These are phyloP conservation scores for Cryptomyrus ogoouensis DNA, from an alignment of 2,113 vertebrate genomes.

Conservation along the genomic window DNA sequence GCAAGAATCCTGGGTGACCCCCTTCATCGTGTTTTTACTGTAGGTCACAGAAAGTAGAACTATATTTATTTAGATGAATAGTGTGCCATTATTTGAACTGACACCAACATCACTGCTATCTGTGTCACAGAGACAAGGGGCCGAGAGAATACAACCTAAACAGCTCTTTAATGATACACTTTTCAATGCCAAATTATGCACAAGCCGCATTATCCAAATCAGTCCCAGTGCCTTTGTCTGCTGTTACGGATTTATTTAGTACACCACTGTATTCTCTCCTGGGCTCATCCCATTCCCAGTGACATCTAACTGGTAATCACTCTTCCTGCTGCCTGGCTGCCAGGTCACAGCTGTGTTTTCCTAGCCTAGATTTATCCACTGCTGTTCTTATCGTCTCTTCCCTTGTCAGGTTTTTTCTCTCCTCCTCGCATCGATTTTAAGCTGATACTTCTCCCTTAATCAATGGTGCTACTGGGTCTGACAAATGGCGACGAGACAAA, in stretches of 20 bases:
- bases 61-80: background rate
- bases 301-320: constrained; percentile 8
- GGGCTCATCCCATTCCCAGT: background rate
- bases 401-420: background rate
- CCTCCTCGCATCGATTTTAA: background rate
- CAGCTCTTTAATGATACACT: background rate
- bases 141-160: background rate
- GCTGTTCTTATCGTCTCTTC: background rate
- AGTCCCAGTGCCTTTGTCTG: background rate
- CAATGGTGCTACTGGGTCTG: background rate
- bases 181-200: background rate
- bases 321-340: background rate
- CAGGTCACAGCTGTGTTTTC: constrained; percentile 6
- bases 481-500: background rate
- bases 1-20: background rate
- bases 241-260: background rate
- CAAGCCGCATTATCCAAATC: background rate
- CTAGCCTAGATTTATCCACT: background rate
- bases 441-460: constrained; percentile 1
- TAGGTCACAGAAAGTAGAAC: background rate
- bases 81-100: background rate
- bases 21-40: background rate
- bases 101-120: background rate
- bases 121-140: background rate
- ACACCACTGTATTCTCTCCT: background rate